These are phyloP conservation scores for Melanophora roralis DNA, from an alignment of 2,888 invertebrate genomes.

Conservation along the genomic window DNA sequence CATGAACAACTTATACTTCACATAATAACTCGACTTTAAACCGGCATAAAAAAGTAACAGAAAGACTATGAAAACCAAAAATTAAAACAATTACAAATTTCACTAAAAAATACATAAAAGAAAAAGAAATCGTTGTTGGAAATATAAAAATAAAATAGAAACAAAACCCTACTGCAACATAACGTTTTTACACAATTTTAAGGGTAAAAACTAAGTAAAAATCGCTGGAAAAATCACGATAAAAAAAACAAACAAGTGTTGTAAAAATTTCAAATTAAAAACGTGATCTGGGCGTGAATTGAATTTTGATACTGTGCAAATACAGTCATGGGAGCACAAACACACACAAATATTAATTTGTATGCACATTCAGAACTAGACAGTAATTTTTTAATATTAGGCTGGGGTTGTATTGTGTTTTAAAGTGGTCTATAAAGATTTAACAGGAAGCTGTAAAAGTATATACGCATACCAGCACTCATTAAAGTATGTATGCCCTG, in stretches of 20 bases:
- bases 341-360: no score
- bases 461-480: conserved; percentile 10
- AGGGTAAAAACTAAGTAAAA: conserved; percentile 41
- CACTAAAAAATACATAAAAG: conserved; percentile 27
- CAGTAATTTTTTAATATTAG: not conserved
- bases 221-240: conserved; percentile 63
- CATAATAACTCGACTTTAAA: not conserved
- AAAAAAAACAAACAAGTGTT: conserved; percentile 73
- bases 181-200: conserved; percentile 7
- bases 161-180: conserved; percentile 16
- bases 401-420: not conserved
- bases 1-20: conserved; percentile 32
- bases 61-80: conserved; percentile 9
- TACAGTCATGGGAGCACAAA: conserved; percentile 46
- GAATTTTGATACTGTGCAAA: conserved; percentile 65
- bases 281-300: conserved; percentile 76
- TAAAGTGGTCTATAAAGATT: conserved; percentile 34
- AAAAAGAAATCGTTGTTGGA: conserved; percentile 5
- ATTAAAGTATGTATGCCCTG: not conserved
- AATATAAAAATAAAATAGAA: conserved; percentile 1
- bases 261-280: conserved; percentile 76
- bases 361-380: not conserved
- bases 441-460: conserved; percentile 37
- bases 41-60: conserved; percentile 5
- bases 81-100: conserved; percentile 29